Percentiles rank a stretch among this genome's conserved stretches.
phyloP scores from a whole-genome alignment of 2,888 invertebrate genomes.

The Tanypteryx hageni region DNA sequence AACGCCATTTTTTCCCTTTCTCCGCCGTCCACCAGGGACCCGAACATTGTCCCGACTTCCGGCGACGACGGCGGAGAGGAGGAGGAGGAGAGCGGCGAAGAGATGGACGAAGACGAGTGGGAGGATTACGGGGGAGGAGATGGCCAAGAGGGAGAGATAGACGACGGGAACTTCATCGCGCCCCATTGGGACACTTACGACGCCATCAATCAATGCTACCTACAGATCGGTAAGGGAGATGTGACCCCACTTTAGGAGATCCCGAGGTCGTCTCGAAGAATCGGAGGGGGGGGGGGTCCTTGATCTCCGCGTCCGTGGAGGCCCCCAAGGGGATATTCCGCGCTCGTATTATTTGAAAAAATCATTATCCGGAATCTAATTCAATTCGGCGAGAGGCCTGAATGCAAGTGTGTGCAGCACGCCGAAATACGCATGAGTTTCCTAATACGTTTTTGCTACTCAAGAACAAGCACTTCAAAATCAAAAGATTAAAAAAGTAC shows the following conservation, averaged over 20 bases:
- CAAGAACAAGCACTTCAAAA: too few relatives aligned
- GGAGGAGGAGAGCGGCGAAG: slow-evolving; percentile 69
- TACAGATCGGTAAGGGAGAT: slow-evolving; percentile 79
- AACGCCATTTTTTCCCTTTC: too few relatives aligned
- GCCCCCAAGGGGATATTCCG: too few relatives aligned
- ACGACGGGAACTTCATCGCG: slow-evolving; percentile 74
- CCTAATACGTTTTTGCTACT: too few relatives aligned
- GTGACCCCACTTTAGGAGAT: neutral
- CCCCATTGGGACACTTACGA: slow-evolving; percentile 95
- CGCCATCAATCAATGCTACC: slow-evolving; percentile 92
- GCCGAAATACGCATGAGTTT: too few relatives aligned
- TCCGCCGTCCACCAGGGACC: slow-evolving; percentile 79
- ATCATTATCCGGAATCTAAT: neutral
- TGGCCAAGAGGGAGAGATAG: slow-evolving; percentile 66
- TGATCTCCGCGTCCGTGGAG: too few relatives aligned
- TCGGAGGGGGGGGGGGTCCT: too few relatives aligned
- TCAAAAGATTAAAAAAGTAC: too few relatives aligned
- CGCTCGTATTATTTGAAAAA: slow-evolving; percentile 38
- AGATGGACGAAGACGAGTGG: slow-evolving; percentile 65
- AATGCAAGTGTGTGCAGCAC: too few relatives aligned
- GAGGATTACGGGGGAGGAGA: slow-evolving; percentile 53
- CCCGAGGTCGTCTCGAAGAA: neutral
- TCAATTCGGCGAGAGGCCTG: too few relatives aligned
- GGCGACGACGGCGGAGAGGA: slow-evolving; percentile 71
- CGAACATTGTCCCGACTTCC: slow-evolving; percentile 77